These are phyloP conservation scores for Scaptomyza flava DNA, from an alignment of 2,888 invertebrate genomes.

Conservation along the genomic window DNA sequence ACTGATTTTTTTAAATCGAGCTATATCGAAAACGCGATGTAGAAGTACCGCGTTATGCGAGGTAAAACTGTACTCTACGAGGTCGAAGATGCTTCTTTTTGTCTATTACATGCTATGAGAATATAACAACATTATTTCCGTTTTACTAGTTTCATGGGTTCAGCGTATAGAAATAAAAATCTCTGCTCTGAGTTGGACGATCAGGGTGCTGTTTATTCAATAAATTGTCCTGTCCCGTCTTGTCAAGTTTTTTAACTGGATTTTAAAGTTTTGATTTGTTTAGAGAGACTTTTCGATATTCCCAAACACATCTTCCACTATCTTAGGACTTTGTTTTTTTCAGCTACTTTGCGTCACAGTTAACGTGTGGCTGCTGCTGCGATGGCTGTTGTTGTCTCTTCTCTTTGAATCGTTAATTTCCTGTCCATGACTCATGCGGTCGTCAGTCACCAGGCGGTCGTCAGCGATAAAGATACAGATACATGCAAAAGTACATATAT, in stretches of 20 bases:
- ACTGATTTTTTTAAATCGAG: too few species aligned
- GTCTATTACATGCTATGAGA: too few species aligned
- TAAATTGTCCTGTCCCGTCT: background rate
- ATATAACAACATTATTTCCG: too few species aligned
- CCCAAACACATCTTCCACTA: constrained; percentile 21
- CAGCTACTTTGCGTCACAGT: constrained; percentile 44
- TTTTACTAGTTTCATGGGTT: too few species aligned
- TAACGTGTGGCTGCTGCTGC: constrained; percentile 43
- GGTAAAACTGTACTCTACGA: too few species aligned
- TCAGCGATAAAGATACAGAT: constrained; percentile 58
- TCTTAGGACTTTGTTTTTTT: constrained; percentile 26
- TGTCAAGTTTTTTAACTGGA: constrained; percentile 2
- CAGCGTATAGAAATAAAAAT: too few species aligned
- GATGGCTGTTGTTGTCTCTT: constrained; percentile 30
- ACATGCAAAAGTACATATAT: constrained; percentile 22
- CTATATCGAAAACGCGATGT: too few species aligned
- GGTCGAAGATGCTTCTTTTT: too few species aligned
- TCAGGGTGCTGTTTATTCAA: too few species aligned
- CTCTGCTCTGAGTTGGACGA: too few species aligned
- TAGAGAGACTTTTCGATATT: constrained; percentile 25
- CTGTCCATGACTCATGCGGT: constrained; percentile 67
- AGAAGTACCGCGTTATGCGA: too few species aligned
- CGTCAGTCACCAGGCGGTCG: constrained; percentile 43
- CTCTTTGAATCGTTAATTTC: constrained; percentile 65
- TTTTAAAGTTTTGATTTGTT: constrained; percentile 16